Conservation (phyloP, 1,140 invertebrate genomes). For the Daktulosphaira vitifoliae region DNA sequence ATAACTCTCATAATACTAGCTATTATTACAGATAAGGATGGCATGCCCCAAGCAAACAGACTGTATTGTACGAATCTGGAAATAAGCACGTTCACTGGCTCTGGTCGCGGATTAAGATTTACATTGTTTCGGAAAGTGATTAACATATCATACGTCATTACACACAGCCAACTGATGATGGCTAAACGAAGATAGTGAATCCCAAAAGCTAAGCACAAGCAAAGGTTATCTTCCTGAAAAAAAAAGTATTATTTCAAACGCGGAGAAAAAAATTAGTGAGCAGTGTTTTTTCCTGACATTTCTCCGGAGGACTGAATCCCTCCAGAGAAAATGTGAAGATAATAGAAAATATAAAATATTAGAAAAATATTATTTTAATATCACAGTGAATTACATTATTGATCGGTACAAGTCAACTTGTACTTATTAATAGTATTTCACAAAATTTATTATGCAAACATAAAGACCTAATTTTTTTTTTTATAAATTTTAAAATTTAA, state of each 20-base stretch:
- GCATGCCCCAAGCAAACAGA: slow-evolving; percentile 47
- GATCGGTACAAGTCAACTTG: too few species aligned
- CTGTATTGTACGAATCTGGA: slow-evolving; percentile 47
- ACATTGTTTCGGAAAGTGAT: slow-evolving; percentile 44
- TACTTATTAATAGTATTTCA: too few species aligned
- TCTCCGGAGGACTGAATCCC: too few species aligned
- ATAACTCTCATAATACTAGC: slow-evolving; percentile 9
- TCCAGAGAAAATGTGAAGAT: too few species aligned
- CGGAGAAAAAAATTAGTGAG: slow-evolving; percentile 6
- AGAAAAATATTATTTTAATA: too few species aligned
- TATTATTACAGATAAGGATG: slow-evolving; percentile 40
- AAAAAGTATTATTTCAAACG: slow-evolving; percentile 34
- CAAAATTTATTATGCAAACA: too few species aligned
- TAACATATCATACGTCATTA: slow-evolving; percentile 41
- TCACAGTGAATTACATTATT: too few species aligned
- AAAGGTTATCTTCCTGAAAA: slow-evolving; percentile 54
- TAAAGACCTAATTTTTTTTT: too few species aligned
- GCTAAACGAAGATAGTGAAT: slow-evolving; percentile 54
- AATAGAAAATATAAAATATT: too few species aligned
- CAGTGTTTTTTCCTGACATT: neutral
- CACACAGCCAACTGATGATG: slow-evolving; percentile 50
- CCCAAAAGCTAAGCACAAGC: slow-evolving; percentile 52
- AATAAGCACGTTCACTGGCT: slow-evolving; percentile 40
- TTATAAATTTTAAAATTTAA: too few species aligned
- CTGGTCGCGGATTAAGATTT: slow-evolving; percentile 42